A percentile compares a stretch with the other conserved stretches of the same genome.
Conservation (phyloP, 2,888 invertebrate species). For the Acanthosepion esculentum region DNA sequence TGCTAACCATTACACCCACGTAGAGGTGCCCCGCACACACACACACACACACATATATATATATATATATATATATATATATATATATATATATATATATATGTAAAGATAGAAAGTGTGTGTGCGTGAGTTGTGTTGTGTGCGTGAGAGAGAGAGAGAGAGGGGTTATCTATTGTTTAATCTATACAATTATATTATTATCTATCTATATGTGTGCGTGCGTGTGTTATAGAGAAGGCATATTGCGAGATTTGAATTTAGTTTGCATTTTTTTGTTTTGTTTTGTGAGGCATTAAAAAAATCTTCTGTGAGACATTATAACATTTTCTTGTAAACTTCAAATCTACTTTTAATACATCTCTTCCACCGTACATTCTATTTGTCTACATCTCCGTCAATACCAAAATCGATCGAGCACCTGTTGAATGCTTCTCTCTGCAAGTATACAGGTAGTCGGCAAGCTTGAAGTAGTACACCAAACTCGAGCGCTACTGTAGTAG, state of each 20-base stretch:
- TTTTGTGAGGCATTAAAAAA: background rate
- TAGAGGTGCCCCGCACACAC: too few species aligned
- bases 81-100: too few species aligned
- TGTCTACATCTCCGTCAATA: background rate
- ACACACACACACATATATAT: too few species aligned
- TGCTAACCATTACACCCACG: too few species aligned
- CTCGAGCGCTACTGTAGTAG: background rate
- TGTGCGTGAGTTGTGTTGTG: too few species aligned
- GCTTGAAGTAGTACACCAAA: background rate
- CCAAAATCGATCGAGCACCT: constrained; percentile 9
- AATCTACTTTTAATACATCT: background rate
- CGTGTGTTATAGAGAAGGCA: background rate
- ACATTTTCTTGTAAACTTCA: background rate
- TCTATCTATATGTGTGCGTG: background rate
- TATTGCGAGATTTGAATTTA: background rate
- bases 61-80: too few species aligned
- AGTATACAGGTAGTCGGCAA: background rate
- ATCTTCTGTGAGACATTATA: background rate
- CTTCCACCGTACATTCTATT: too few species aligned
- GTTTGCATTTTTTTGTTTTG: background rate
- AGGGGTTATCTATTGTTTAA: too few species aligned
- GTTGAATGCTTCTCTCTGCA: background rate
- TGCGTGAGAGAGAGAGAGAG: too few species aligned
- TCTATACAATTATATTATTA: background rate
- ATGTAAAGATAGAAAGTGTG: too few species aligned